A percentile compares a stretch with the other conserved stretches of the same genome.
phyloP scores from a whole-genome alignment of 2,888 invertebrate genomes.

The Pardosa pseudoannulata region DNA sequence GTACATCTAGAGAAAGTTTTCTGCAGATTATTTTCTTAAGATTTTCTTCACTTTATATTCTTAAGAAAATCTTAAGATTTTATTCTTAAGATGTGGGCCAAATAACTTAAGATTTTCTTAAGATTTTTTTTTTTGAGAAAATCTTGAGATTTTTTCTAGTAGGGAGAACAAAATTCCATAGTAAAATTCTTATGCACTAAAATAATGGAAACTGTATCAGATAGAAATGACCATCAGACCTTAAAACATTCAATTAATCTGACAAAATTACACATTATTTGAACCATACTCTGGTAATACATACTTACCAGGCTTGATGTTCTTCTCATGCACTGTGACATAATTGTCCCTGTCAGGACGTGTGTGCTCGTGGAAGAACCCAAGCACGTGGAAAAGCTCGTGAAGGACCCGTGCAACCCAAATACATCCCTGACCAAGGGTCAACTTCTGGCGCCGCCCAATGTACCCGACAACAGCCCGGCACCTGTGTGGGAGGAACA shows the following conservation, averaged over 20 bases:
- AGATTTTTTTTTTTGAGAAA: too few relatives aligned
- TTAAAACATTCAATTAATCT: not conserved
- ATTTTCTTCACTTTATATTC: too few relatives aligned
- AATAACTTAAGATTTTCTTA: too few relatives aligned
- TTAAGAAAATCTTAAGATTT: too few relatives aligned
- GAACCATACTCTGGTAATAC: too few relatives aligned
- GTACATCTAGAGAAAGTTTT: too few relatives aligned
- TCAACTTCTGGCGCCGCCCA: slow-evolving; percentile 41
- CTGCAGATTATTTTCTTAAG: too few relatives aligned
- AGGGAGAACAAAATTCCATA: not conserved
- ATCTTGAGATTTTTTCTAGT: too few relatives aligned
- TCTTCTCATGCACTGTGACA: slow-evolving; percentile 41
- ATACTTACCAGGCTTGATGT: slow-evolving; percentile 44
- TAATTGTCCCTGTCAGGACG: slow-evolving; percentile 68
- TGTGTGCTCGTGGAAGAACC: slow-evolving; percentile 69
- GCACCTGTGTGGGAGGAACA: too few relatives aligned
- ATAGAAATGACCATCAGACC: not conserved
- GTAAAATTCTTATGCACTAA: not conserved
- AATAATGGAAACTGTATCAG: not conserved
- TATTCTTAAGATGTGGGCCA: too few relatives aligned
- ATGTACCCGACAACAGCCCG: slow-evolving; percentile 59
- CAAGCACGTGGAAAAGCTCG: slow-evolving; percentile 62
- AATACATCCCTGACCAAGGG: slow-evolving; percentile 57
- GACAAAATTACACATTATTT: not conserved
- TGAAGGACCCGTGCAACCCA: slow-evolving; percentile 44